Conservation (phyloP, 1,140 invertebrate genomes). For the Chionoecetes opilio region DNA sequence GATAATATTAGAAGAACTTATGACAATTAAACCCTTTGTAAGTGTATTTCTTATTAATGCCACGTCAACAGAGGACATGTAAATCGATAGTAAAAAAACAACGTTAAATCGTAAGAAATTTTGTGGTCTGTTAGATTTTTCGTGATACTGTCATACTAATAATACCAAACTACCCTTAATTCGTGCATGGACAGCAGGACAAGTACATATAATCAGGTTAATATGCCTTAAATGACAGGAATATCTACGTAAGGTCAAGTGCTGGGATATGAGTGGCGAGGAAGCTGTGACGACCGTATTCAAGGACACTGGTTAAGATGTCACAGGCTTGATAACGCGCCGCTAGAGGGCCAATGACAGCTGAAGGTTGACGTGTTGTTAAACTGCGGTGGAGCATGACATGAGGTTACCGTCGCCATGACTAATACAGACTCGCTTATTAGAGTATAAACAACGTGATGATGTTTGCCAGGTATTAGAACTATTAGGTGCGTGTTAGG, state of each 20-base stretch:
- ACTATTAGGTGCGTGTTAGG: too few species aligned
- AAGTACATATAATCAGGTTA: not conserved
- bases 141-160: too few species aligned
- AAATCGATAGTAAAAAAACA: too few species aligned
- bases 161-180: too few species aligned
- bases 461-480: not conserved
- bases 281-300: not conserved
- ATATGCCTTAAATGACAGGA: not conserved
- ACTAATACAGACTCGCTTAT: not conserved
- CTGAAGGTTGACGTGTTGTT: not conserved
- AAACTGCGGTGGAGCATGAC: not conserved
- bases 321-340: not conserved
- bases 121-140: too few species aligned
- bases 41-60: too few species aligned
- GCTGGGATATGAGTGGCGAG: not conserved
- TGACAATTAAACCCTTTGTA: too few species aligned
- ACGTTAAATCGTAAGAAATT: too few species aligned
- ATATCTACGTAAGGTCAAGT: not conserved
- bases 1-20: too few species aligned
- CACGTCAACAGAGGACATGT: too few species aligned
- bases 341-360: not conserved
- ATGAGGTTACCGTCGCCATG: not conserved
- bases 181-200: too few species aligned
- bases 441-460: not conserved
- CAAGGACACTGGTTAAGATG: not conserved